These are phyloP conservation scores for Aphelenchoides avenae DNA, from an alignment of 1,140 invertebrate species.

Conservation along the genomic window DNA sequence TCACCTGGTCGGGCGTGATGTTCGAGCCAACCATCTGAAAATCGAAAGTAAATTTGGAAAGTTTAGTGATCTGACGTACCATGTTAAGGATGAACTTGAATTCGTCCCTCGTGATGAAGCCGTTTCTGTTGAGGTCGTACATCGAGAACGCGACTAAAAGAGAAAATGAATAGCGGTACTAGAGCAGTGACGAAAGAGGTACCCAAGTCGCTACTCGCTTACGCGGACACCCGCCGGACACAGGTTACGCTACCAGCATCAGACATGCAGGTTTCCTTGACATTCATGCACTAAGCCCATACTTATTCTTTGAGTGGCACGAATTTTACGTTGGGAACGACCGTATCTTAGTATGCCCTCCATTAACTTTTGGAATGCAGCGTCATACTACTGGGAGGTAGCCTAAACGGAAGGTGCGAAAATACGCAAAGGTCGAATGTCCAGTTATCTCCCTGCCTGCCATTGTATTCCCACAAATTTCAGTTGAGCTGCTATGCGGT, in stretches of 20 bases:
- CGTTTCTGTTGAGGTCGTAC: slow-evolving; percentile 97
- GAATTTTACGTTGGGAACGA: not conserved
- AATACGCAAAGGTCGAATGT: too few relatives aligned
- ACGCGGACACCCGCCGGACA: too few relatives aligned
- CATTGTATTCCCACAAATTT: too few relatives aligned
- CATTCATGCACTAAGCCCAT: slow-evolving; percentile 11
- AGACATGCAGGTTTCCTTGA: not conserved
- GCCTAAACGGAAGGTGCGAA: too few relatives aligned
- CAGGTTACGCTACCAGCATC: not conserved
- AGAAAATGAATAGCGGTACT: not conserved
- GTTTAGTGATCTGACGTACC: too few relatives aligned
- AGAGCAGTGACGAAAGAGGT: slow-evolving; percentile 12
- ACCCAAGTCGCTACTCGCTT: too few relatives aligned
- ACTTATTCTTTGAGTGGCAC: slow-evolving; percentile 7
- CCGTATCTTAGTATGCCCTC: too few relatives aligned
- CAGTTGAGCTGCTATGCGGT: too few relatives aligned
- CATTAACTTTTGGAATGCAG: too few relatives aligned
- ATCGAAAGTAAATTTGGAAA: too few relatives aligned
- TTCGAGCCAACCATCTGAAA: slow-evolving; percentile 99
- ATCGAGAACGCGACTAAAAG: slow-evolving; percentile 94
- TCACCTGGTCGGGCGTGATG: slow-evolving; percentile 71
- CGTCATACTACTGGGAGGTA: too few relatives aligned
- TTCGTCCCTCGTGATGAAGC: slow-evolving; percentile 91
- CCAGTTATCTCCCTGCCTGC: too few relatives aligned
- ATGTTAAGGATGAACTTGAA: slow-evolving; percentile 69